These are phyloP conservation scores for Rhinogobius similis DNA, from an alignment of 2,113 vertebrate species.

Conservation along the genomic window DNA sequence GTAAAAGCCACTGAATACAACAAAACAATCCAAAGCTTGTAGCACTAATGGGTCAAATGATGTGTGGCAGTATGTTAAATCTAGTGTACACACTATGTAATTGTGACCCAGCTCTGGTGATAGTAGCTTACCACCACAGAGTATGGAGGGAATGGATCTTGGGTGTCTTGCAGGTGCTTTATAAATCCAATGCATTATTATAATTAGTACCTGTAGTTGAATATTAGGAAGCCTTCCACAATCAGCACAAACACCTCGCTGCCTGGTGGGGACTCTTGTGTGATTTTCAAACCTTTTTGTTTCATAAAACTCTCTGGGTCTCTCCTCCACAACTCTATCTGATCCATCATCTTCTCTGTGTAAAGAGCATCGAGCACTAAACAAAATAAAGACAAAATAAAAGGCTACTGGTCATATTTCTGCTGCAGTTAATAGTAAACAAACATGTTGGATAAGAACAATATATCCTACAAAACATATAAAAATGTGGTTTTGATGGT, in stretches of 20 bases:
- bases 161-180: neutral
- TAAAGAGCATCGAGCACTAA: conserved; percentile 88
- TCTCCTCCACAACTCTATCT: conserved; percentile 76
- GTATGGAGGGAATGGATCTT: no score
- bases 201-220: conserved; percentile 85
- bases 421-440: neutral
- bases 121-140: no score
- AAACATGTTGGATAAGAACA: neutral
- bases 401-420: neutral
- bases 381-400: conserved; percentile 9
- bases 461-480: no score
- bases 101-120: no score
- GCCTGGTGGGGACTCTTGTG: neutral
- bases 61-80: neutral
- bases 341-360: conserved; percentile 88
- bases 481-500: no score
- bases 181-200: conserved; percentile 16
- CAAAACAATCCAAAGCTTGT: neutral
- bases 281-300: conserved; percentile 25
- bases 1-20: neutral
- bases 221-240: conserved; percentile 94
- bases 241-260: conserved; percentile 81
- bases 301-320: conserved; percentile 54
- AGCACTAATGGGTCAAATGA: neutral
- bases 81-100: no score